A percentile compares a stretch with the other conserved stretches of the same genome.
phyloP scores from a whole-genome alignment of 2,797 vertebrate species.

The Atherinosoma microstoma region DNA sequence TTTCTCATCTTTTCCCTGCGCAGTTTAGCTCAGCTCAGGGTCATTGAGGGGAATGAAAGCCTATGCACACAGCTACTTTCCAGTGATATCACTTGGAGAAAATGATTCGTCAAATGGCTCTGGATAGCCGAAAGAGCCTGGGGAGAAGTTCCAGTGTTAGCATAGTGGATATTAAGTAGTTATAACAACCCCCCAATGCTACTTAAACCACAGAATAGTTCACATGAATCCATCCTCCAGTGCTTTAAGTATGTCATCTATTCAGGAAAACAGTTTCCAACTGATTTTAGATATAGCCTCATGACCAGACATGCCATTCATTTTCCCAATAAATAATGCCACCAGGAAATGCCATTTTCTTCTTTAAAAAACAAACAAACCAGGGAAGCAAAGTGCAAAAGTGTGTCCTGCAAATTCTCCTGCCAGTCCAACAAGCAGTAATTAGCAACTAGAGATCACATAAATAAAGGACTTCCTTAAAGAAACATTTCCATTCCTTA shows the following conservation, averaged over 20 bases:
- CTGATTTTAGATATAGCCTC: slow-evolving; percentile 42
- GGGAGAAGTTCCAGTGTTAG: slow-evolving; percentile 56
- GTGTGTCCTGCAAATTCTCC: not conserved
- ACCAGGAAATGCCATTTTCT: slow-evolving; percentile 1
- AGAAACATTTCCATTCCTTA: slow-evolving; percentile 37
- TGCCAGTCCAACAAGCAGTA: slow-evolving; percentile 10
- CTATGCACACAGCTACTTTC: slow-evolving; percentile 58
- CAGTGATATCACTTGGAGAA: slow-evolving; percentile 57
- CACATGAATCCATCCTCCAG: slow-evolving; percentile 56
- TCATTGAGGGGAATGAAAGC: slow-evolving; percentile 66
- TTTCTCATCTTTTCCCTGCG: slow-evolving; percentile 63
- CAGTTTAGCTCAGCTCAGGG: slow-evolving; percentile 54
- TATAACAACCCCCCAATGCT: slow-evolving; percentile 36
- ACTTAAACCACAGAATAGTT: slow-evolving; percentile 48
- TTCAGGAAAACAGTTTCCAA: slow-evolving; percentile 44
- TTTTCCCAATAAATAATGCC: slow-evolving; percentile 26
- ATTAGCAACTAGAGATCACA: slow-evolving; percentile 17
- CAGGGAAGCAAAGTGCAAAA: slow-evolving; percentile 19
- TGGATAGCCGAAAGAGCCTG: slow-evolving; percentile 57
- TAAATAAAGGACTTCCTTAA: slow-evolving; percentile 47
- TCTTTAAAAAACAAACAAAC: too few relatives aligned
- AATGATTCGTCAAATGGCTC: slow-evolving; percentile 67
- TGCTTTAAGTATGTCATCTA: slow-evolving; percentile 40
- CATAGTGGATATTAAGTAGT: slow-evolving; percentile 61
- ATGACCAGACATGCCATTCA: slow-evolving; percentile 23